Evolutionary conservation across 2,888 invertebrate genomes (phyloP).

Genomic region (Morpho helenor): DNA sequence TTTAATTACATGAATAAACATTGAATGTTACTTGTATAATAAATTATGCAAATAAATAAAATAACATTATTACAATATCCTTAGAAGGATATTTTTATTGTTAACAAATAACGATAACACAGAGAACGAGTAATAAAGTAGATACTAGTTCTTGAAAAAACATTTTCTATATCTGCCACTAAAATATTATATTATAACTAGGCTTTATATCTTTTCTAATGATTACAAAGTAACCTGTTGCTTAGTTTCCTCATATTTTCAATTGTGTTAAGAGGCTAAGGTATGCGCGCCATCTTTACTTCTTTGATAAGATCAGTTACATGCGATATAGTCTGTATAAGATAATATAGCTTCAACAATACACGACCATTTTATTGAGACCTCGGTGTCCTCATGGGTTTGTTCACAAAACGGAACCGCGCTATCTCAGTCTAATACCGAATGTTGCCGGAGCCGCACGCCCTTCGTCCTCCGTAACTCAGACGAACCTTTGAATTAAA

Average conservation of each 20-base stretch:
- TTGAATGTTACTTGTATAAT: too few species aligned
- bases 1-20: too few species aligned
- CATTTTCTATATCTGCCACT: too few species aligned
- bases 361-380: conserved; percentile 1
- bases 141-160: too few species aligned
- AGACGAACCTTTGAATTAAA: conserved; percentile 52
- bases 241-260: conserved; percentile 9
- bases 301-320: conserved; percentile 5
- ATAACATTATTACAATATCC: too few species aligned
- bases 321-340: conserved; percentile 5
- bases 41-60: too few species aligned
- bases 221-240: not conserved
- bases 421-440: conserved; percentile 42
- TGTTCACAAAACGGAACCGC: conserved; percentile 5
- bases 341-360: conserved; percentile 5
- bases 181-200: too few species aligned
- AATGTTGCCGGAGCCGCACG: conserved; percentile 58
- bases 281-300: conserved; percentile 6
- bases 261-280: conserved; percentile 11
- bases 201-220: not conserved
- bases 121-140: too few species aligned
- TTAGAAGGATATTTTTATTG: too few species aligned
- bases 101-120: too few species aligned
- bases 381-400: conserved; percentile 6
- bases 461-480: conserved; percentile 46